phyloP scores from a whole-genome alignment of 2,113 vertebrate genomes.

The Chamaea fasciata region DNA sequence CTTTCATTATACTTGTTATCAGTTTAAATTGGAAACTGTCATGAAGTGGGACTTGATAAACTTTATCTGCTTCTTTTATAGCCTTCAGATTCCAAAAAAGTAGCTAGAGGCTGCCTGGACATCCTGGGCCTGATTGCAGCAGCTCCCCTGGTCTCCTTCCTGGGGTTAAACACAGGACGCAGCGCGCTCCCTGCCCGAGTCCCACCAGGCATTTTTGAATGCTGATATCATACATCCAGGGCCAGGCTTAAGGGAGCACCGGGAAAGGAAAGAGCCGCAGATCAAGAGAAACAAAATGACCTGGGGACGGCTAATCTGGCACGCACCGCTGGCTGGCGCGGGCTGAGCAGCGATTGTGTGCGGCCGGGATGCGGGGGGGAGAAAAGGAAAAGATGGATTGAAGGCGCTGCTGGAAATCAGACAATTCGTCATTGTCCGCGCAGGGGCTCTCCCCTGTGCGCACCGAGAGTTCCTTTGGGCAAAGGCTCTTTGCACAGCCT shows the following conservation, averaged over 20 bases:
- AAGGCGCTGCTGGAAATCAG: not conserved
- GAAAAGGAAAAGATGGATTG: not conserved
- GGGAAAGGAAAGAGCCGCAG: not conserved
- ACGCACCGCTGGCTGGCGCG: not conserved
- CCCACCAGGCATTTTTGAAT: constrained; percentile 40
- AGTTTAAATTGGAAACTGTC: constrained; percentile 8
- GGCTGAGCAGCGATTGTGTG: not conserved
- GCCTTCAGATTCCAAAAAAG: not conserved
- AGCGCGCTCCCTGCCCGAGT: not conserved
- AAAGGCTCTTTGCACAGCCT: not conserved
- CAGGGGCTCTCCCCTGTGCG: not conserved
- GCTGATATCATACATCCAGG: constrained; percentile 53
- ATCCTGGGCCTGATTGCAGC: not conserved
- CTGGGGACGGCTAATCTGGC: not conserved
- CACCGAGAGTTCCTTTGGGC: not conserved
- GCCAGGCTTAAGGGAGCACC: constrained; percentile 28
- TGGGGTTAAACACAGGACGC: not conserved
- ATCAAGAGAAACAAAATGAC: constrained; percentile 35
- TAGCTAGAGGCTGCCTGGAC: not conserved
- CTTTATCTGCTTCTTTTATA: not conserved
- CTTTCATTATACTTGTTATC: not conserved
- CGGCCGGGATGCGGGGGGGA: not conserved
- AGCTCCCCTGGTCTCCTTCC: not conserved
- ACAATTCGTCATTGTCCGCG: not conserved
- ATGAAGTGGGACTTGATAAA: not conserved